Percentiles rank a stretch among this genome's conserved stretches.
These are phyloP conservation scores for Spisula solida DNA, from an alignment of 2,888 invertebrate genomes.

Conservation along the genomic window DNA sequence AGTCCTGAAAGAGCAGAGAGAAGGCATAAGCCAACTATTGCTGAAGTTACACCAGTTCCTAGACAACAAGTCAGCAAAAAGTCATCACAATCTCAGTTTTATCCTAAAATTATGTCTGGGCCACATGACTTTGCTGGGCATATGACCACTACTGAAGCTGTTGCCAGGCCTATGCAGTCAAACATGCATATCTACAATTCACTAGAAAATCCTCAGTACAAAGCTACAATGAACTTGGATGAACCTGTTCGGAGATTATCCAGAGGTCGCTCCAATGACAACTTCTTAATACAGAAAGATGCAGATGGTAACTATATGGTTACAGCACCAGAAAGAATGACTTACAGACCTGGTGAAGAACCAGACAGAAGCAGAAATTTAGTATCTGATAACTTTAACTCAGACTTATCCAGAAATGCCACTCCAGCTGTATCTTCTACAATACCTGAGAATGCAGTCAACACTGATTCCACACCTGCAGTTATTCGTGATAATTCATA, in stretches of 20 bases:
- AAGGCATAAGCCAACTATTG: conserved; percentile 62
- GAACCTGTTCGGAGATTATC: conserved; percentile 54
- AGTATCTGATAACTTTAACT: neutral
- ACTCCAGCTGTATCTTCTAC: neutral
- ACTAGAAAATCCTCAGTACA: conserved; percentile 70
- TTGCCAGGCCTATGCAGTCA: conserved; percentile 68
- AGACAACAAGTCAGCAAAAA: conserved; percentile 60
- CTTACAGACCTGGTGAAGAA: neutral
- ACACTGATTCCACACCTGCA: neutral
- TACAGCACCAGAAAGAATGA: conserved; percentile 25
- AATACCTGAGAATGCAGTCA: neutral
- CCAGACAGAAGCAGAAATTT: neutral
- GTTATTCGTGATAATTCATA: neutral
- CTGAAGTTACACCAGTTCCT: conserved; percentile 68
- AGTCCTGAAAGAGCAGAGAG: conserved; percentile 47
- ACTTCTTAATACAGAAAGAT: conserved; percentile 62
- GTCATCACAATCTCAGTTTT: conserved; percentile 6
- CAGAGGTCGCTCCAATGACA: conserved; percentile 64
- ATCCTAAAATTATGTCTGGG: conserved; percentile 64
- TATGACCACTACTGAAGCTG: conserved; percentile 50
- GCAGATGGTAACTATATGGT: conserved; percentile 50
- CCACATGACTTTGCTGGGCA: conserved; percentile 71
- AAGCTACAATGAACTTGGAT: conserved; percentile 60
- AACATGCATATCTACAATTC: conserved; percentile 70
- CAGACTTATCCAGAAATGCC: neutral